These are phyloP conservation scores for Mus minutoides DNA, from an alignment of 2,797 vertebrate species.

Conservation along the genomic window DNA sequence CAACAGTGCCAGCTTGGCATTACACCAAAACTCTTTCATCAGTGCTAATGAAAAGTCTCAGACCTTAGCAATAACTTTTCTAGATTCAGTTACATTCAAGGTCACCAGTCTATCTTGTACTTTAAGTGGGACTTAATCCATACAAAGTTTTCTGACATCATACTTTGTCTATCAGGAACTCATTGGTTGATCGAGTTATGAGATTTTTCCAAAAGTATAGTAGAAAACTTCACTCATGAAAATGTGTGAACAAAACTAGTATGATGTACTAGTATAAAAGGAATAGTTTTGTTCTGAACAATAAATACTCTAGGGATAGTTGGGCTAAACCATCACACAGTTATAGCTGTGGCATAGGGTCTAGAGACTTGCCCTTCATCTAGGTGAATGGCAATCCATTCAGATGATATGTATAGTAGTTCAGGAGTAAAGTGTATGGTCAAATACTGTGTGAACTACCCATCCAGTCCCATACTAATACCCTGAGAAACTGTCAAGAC, in stretches of 20 bases:
- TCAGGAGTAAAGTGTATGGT: not conserved
- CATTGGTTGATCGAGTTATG: constrained; percentile 11
- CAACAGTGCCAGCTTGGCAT: constrained; percentile 21
- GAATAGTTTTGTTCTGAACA: constrained; percentile 6
- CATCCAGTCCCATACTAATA: not conserved
- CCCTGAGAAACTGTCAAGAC: not conserved
- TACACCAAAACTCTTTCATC: constrained; percentile 55
- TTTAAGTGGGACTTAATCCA: constrained; percentile 38
- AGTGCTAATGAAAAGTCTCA: constrained; percentile 9
- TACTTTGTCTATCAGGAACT: not conserved
- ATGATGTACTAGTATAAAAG: not conserved
- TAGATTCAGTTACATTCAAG: constrained; percentile 27
- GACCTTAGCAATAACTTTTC: constrained; percentile 35
- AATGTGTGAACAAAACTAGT: not conserved
- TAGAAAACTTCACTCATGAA: constrained; percentile 12
- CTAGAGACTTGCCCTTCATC: not conserved
- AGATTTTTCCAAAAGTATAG: constrained; percentile 8
- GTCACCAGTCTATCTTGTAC: not conserved
- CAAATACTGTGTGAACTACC: not conserved
- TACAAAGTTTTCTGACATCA: constrained; percentile 15
- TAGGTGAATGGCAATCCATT: not conserved
- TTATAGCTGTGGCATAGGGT: not conserved
- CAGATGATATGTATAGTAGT: constrained; percentile 51
- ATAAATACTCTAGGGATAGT: not conserved
- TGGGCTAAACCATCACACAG: not conserved